Evolutionary conservation across 2,888 invertebrate genomes (phyloP).

Genomic region (Junonia oenone): DNA sequence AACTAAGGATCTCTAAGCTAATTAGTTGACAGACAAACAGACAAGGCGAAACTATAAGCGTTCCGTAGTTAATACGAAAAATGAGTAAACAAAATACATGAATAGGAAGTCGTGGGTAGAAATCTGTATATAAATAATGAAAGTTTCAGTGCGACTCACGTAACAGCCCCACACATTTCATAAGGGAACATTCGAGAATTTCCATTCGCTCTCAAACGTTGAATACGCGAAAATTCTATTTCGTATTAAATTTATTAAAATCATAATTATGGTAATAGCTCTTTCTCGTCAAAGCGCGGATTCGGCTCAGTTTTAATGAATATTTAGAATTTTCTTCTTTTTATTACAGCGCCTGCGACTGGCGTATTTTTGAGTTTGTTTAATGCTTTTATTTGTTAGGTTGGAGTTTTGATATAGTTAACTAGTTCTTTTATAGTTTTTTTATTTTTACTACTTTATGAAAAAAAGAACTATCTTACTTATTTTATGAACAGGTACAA

Average conservation of each 20-base stretch:
- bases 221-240: conserved; percentile 17
- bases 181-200: conserved; percentile 2
- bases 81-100: too few relatives aligned
- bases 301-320: neutral
- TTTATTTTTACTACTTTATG: too few relatives aligned
- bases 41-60: too few relatives aligned
- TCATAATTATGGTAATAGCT: conserved; percentile 19
- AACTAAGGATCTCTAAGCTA: too few relatives aligned
- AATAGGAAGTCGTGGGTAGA: too few relatives aligned
- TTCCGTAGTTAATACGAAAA: too few relatives aligned
- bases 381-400: neutral
- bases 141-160: neutral
- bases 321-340: neutral
- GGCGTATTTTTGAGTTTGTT: neutral
- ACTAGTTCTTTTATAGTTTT: too few relatives aligned
- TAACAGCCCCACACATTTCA: neutral
- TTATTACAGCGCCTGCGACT: neutral
- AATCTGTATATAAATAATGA: too few relatives aligned
- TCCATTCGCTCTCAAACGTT: conserved; percentile 4
- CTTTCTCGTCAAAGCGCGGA: conserved; percentile 8
- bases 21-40: too few relatives aligned
- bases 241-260: conserved; percentile 16
- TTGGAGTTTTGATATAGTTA: too few relatives aligned
- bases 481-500: too few relatives aligned
- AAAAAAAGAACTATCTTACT: too few relatives aligned